A percentile compares a stretch with the other conserved stretches of the same genome.
phyloP scores from a whole-genome alignment of 2,888 invertebrate species.

The Acronicta aceris region DNA sequence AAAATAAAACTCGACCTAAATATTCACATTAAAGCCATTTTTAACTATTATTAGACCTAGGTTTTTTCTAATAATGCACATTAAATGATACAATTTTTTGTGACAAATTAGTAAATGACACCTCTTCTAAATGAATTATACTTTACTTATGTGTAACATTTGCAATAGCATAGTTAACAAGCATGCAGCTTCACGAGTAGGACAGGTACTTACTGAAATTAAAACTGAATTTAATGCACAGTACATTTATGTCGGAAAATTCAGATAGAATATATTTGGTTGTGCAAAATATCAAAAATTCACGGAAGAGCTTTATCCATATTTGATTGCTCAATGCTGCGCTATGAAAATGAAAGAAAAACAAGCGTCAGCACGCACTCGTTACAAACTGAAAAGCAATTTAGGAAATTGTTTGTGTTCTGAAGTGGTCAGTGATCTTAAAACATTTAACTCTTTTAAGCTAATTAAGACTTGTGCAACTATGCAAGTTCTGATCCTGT shows the following conservation, averaged over 20 bases:
- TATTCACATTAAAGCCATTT: too few species aligned
- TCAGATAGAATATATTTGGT: background rate
- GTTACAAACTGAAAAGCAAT: conserved; percentile 26
- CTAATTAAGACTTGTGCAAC: background rate
- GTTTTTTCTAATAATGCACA: too few species aligned
- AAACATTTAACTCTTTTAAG: background rate
- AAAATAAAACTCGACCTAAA: too few species aligned
- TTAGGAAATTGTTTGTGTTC: conserved; percentile 29
- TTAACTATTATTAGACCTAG: too few species aligned
- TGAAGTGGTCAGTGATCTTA: background rate
- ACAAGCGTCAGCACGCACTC: conserved; percentile 18
- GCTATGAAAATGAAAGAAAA: conserved; percentile 38
- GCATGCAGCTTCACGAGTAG: background rate
- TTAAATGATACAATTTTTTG: too few species aligned
- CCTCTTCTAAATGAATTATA: too few species aligned
- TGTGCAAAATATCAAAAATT: conserved; percentile 21
- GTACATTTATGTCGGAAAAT: conserved; percentile 4
- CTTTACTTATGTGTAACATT: too few species aligned
- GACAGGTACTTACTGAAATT: conserved; percentile 8
- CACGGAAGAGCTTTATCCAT: conserved; percentile 26
- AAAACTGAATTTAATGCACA: conserved; percentile 10
- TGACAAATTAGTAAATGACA: too few species aligned
- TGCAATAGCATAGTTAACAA: background rate
- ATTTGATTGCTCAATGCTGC: conserved; percentile 26
- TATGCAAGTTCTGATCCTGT: conserved; percentile 18